Percentiles rank a stretch among this genome's conserved stretches.
Evolutionary conservation across 2,113 vertebrate species (phyloP).

Genomic region (Bujurquina vittata): DNA sequence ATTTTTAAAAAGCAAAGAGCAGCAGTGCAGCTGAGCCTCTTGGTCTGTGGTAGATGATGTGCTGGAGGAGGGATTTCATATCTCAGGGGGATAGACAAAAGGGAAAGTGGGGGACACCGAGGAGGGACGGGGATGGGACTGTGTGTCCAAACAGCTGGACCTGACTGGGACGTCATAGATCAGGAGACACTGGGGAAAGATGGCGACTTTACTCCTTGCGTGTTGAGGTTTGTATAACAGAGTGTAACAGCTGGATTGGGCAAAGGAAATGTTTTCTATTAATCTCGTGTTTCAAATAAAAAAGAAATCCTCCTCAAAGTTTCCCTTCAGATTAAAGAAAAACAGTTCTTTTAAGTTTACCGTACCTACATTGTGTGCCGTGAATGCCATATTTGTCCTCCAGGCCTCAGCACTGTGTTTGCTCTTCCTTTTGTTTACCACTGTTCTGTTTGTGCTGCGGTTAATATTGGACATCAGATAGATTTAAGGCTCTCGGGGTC

Average conservation of each 20-base stretch:
- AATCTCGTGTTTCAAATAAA: not conserved
- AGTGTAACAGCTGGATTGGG: not conserved
- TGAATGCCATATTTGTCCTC: constrained; percentile 37
- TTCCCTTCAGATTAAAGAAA: not conserved
- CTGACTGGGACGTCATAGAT: constrained; percentile 63
- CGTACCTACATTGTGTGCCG: not conserved
- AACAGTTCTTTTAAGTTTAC: not conserved
- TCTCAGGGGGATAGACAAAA: constrained; percentile 38
- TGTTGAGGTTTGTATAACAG: not conserved
- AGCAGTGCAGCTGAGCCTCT: constrained; percentile 65
- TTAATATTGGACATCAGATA: constrained; percentile 74
- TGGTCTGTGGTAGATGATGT: constrained; percentile 47
- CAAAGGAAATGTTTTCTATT: not conserved
- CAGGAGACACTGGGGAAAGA: constrained; percentile 17
- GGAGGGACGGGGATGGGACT: constrained; percentile 57
- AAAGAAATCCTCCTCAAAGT: not conserved
- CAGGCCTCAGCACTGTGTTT: constrained; percentile 65
- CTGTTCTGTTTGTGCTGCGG: constrained; percentile 70
- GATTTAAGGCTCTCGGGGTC: constrained; percentile 50
- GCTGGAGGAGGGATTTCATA: constrained; percentile 63
- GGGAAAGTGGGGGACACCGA: constrained; percentile 65
- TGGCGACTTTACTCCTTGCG: constrained; percentile 22
- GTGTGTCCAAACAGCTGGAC: constrained; percentile 75
- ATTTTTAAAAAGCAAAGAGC: constrained; percentile 57
- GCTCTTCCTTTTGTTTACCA: constrained; percentile 72